Percentiles rank a stretch among this genome's conserved stretches.
These are phyloP conservation scores for Sus scrofa DNA, from an alignment of 2,113 vertebrate genomes.

Conservation along the genomic window DNA sequence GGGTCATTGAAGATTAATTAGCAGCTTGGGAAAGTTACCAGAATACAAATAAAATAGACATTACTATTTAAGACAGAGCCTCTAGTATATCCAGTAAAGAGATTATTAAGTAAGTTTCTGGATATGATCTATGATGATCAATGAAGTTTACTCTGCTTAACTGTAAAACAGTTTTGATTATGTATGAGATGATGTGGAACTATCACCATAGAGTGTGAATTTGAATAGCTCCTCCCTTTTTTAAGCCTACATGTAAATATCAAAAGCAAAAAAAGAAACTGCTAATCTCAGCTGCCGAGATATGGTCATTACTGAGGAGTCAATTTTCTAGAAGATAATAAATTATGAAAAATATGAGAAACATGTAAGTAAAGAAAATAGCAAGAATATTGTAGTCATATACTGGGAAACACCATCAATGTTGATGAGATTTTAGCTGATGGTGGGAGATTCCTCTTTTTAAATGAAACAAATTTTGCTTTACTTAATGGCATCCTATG, in stretches of 20 bases:
- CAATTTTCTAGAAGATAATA: slow-evolving; percentile 10
- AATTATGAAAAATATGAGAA: slow-evolving; percentile 26
- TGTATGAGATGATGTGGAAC: neutral
- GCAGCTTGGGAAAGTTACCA: neutral
- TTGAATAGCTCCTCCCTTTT: neutral
- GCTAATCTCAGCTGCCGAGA: neutral
- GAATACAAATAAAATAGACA: slow-evolving; percentile 23
- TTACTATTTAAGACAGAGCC: neutral
- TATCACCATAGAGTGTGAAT: neutral
- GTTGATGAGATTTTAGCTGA: neutral
- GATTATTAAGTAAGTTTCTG: slow-evolving; percentile 16
- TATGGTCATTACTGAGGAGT: slow-evolving; percentile 9
- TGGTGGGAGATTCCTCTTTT: neutral
- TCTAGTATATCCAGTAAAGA: neutral
- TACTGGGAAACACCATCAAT: neutral
- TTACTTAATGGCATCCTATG: neutral
- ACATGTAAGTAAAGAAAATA: neutral
- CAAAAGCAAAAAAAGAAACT: neutral
- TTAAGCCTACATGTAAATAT: neutral
- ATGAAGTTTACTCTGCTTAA: neutral
- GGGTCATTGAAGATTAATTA: neutral
- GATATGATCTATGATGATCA: neutral
- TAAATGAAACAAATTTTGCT: slow-evolving; percentile 27
- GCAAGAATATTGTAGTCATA: neutral
- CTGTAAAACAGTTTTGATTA: neutral